These are phyloP conservation scores for Linepithema humile DNA, from an alignment of 1,140 invertebrate genomes.

Conservation along the genomic window DNA sequence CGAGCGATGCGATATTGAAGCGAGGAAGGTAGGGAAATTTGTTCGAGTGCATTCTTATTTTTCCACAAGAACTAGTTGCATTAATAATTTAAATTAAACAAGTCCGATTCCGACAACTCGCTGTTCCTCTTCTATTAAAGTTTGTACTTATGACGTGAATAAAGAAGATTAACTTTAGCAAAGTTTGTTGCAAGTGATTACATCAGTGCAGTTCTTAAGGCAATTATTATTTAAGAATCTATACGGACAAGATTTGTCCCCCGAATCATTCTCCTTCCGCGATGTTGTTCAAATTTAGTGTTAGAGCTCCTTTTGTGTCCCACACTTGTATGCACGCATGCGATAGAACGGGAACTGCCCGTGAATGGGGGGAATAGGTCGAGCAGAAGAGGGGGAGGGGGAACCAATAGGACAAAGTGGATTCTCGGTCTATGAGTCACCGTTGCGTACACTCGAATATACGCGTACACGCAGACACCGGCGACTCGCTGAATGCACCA, in stretches of 20 bases:
- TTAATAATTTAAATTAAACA: not conserved
- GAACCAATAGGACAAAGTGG: slow-evolving; percentile 69
- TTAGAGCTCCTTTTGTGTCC: slow-evolving; percentile 35
- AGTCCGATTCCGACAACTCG: not conserved
- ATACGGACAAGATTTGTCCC: not conserved
- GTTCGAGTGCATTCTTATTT: not conserved
- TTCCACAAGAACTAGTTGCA: not conserved
- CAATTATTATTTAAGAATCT: slow-evolving; percentile 26
- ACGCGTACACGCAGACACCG: not conserved
- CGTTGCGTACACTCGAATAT: slow-evolving; percentile 48
- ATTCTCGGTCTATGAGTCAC: slow-evolving; percentile 69
- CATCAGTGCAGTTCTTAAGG: not conserved
- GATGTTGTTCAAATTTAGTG: slow-evolving; percentile 24
- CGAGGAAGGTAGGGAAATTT: not conserved
- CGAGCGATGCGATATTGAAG: not conserved
- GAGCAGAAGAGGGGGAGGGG: not conserved
- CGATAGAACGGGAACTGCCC: slow-evolving; percentile 17
- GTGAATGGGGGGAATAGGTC: not conserved
- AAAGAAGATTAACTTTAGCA: slow-evolving; percentile 1
- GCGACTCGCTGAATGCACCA: slow-evolving; percentile 36
- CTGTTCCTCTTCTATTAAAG: not conserved
- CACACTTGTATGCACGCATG: not conserved
- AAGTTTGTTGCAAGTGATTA: not conserved
- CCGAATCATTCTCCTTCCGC: not conserved
- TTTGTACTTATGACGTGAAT: not conserved